These are phyloP conservation scores for Phylloscopus whistleri DNA, from an alignment of 2,113 vertebrate genomes.

Conservation along the genomic window DNA sequence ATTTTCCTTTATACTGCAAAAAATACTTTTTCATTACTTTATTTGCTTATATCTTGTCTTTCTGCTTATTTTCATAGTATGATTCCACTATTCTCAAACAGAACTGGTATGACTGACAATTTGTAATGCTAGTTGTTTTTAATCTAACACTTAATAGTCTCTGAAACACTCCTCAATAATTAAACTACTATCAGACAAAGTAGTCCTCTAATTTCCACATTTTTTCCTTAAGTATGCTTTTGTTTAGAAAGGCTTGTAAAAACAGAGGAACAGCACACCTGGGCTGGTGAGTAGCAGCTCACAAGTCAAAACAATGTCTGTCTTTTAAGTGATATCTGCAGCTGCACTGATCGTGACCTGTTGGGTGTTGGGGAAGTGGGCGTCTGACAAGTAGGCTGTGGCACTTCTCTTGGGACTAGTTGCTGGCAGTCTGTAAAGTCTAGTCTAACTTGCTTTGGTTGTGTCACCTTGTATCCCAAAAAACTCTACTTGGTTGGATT, in stretches of 20 bases:
- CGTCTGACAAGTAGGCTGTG: background rate
- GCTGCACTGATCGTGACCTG: background rate
- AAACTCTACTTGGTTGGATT: background rate
- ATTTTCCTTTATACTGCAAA: background rate
- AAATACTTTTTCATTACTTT: background rate
- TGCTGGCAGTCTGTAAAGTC: background rate
- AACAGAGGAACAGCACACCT: background rate
- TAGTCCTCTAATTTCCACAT: background rate
- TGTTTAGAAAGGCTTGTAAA: background rate
- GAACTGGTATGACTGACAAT: background rate
- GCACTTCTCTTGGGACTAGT: background rate
- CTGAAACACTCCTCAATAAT: background rate
- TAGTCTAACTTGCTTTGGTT: background rate
- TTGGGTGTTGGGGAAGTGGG: accelerated
- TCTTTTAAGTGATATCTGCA: background rate
- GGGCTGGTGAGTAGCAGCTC: background rate
- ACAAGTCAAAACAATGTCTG: background rate
- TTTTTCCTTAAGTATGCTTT: background rate
- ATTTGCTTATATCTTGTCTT: background rate
- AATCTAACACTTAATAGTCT: background rate
- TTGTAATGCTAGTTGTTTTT: background rate
- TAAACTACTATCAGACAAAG: background rate
- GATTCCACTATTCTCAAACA: background rate
- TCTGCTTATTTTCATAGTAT: background rate
- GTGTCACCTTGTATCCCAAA: background rate